Base-by-base conservation (phyloP, 2,797 vertebrate genomes). In the Labeo calbasu region DNA sequence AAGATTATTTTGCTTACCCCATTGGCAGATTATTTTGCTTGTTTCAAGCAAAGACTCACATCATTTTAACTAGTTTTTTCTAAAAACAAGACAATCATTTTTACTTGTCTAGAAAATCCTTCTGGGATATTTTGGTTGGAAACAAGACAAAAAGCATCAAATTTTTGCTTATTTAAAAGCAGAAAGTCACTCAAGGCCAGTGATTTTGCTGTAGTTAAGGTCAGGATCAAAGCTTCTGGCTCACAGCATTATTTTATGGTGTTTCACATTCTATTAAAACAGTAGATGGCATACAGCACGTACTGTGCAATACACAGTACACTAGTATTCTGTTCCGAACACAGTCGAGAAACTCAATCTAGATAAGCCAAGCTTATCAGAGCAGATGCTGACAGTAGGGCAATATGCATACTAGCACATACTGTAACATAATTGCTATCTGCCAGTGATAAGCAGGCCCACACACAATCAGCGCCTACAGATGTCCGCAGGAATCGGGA, bases 361-460 rank as follows among this genome's bases (percentile, higher is more conserved):
- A 46, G 36, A 59, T 81, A 59, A 61, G 53, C 23, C 23, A 17
- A 46, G 79, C 2, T 81, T 63, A 81, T 71, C 79, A 48, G 53
- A 81, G 13, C 55, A 77, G 36, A 77, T n/a, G 69, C 79, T 21
- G 53, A 61, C 79, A 72, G 46, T 51, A 66, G 17, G n/a, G 46
- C 61, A 40, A 50, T 55, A 23, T 68, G 48, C 50, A 59, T 11
- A 46, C 55, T 23, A 81, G 7, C 5, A 59, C 68, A 81, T 32
- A 70, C 68, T 59, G 79, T 28, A 81, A 71, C 68, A 32, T 81
- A 71, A 72, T 48, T 61, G 59, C 55, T 36, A 48, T 81, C 80
- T 50, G 69, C 72, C 79, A 50, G 69, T 36, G 69, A 73, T 72
- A 50, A 63, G 43, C 69, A 71, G 69, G 69, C 69, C 69, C 43